phyloP scores from a whole-genome alignment of 1,140 invertebrate genomes.

The Sinonovacula constricta region DNA sequence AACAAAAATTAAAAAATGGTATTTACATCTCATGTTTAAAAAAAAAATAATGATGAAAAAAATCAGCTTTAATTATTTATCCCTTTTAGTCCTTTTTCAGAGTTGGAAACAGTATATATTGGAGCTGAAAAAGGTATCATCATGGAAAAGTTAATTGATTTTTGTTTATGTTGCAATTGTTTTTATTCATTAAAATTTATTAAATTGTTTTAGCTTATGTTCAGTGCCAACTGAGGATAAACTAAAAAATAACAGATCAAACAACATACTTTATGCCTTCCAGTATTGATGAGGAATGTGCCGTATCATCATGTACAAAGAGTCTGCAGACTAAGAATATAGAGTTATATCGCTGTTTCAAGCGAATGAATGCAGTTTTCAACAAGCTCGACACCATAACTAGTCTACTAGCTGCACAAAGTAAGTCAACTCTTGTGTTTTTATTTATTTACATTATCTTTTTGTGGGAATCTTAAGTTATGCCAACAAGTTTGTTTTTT shows the following conservation, averaged over 20 bases:
- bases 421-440: too few species aligned
- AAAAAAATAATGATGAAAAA: too few species aligned
- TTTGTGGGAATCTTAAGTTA: too few species aligned
- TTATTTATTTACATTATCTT: too few species aligned
- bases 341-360: constrained; percentile 68
- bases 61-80: too few species aligned
- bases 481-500: too few species aligned
- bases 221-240: not conserved
- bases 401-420: constrained; percentile 71
- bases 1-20: too few species aligned
- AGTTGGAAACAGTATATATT: too few species aligned
- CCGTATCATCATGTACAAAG: constrained; percentile 71
- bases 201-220: not conserved
- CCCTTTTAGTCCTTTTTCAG: too few species aligned
- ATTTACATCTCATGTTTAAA: too few species aligned
- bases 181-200: constrained; percentile 8
- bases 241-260: not conserved
- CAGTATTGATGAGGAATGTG: constrained; percentile 77
- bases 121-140: too few species aligned
- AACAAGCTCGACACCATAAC: constrained; percentile 73
- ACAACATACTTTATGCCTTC: constrained; percentile 37
- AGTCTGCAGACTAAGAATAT: constrained; percentile 72
- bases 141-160: too few species aligned
- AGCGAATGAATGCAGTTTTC: constrained; percentile 66
- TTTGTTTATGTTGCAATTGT: not conserved